Evolutionary conservation across 2,888 invertebrate genomes (phyloP), one percentile per base, ranked within the genome.

Genomic region (Spisula subtruncata): DNA sequence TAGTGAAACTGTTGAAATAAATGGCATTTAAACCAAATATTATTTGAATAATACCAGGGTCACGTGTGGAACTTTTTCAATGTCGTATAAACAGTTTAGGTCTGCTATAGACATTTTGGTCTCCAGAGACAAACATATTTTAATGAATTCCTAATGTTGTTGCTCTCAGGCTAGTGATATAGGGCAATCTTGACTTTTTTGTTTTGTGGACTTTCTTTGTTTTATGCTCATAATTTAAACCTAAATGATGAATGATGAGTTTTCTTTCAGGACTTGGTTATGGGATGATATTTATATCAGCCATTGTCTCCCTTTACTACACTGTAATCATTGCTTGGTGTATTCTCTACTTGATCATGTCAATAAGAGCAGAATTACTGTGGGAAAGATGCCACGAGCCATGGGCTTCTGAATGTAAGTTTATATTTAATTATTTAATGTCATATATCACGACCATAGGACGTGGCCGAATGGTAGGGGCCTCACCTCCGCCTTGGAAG

Each of bases 261-360:
- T 66, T 29, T 84, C 85, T 89, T 93, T 2, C 94, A 96, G 96
- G 96, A 91, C 89, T 96, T 35, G 96, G 96, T 1, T 95, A 95
- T 93, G 96, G 95, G 8, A 96, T 96, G 96, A 93, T 96, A 46
- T 94, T 95, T 66, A 95, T 96, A 46, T 96, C 96, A 0, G 93
- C 93, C 10, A 93, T 96, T 41, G 96, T 96, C 35, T 94, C 96
- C 8, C 93, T 96, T 25, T 96, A 96, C 89, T 96, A 96, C 93
- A 96, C 96, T 1, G 94, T 95, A 80, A 95, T 96, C 91, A 96
- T 96, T 71, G 96, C 94, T 84, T 96, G 96, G 96, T 95, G 96
- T 80, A 94, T 96, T n/a, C 93, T 96, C 41, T 96, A 96, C 92
- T 93, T 96, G 90, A 93, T 96, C 89, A 94, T 94, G 71, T 96